phyloP scores from a whole-genome alignment of 2,113 vertebrate genomes.

The Puma concolor region DNA sequence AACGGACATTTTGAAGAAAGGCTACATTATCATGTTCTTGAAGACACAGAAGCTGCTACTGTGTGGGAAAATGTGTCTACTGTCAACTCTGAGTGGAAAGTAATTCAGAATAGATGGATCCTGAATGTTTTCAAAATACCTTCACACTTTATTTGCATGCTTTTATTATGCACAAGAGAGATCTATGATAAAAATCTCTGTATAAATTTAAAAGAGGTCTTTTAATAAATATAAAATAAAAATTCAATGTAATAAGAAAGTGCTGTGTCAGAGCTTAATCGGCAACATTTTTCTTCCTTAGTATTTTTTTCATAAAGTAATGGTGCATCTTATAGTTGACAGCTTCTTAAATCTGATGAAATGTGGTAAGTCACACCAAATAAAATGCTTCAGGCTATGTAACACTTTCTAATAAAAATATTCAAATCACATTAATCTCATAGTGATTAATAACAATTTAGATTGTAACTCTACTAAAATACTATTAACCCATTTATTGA shows the following conservation, averaged over 20 bases:
- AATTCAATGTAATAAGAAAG: slow-evolving; percentile 7
- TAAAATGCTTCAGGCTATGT: slow-evolving; percentile 15
- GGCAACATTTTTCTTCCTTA: slow-evolving; percentile 16
- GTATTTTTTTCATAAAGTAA: slow-evolving; percentile 6
- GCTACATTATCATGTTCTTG: neutral
- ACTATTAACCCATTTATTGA: slow-evolving; percentile 18
- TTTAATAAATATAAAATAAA: slow-evolving; percentile 42
- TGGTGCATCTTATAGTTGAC: neutral
- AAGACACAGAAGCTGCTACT: neutral
- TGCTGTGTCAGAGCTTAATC: neutral
- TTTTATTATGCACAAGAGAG: neutral
- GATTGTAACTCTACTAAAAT: slow-evolving; percentile 9
- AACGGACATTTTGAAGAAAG: neutral
- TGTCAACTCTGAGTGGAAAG: neutral
- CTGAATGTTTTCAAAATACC: slow-evolving; percentile 10
- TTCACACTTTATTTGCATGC: neutral
- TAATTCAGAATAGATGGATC: neutral
- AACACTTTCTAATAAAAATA: slow-evolving; percentile 50
- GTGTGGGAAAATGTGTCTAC: neutral
- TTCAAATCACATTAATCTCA: neutral
- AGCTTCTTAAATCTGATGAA: slow-evolving; percentile 55
- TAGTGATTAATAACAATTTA: slow-evolving; percentile 34
- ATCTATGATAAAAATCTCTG: neutral
- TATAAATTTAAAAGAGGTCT: slow-evolving; percentile 24
- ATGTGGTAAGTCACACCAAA: slow-evolving; percentile 49